A percentile compares a stretch with the other conserved stretches of the same genome.
These are phyloP conservation scores for Chironomus tepperi DNA, from an alignment of 1,140 invertebrate genomes.

Conservation along the genomic window DNA sequence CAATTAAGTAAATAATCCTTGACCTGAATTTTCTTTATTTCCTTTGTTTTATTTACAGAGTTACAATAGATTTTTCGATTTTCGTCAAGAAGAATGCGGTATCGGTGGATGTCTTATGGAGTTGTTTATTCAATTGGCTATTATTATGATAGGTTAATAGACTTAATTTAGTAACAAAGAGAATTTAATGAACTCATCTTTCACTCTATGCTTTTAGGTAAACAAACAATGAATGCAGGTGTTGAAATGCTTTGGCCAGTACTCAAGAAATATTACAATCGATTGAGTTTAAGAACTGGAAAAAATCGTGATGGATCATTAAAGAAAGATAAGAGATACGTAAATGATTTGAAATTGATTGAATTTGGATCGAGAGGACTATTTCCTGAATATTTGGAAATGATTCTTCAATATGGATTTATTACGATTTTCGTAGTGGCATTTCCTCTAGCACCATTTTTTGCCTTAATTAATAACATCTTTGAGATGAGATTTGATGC, in stretches of 20 bases:
- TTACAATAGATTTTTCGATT: slow-evolving; percentile 66
- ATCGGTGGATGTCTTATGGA: slow-evolving; percentile 88
- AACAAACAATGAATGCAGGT: slow-evolving; percentile 88
- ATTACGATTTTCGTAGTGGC: slow-evolving; percentile 85
- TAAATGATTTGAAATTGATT: slow-evolving; percentile 83
- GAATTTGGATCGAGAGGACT: slow-evolving; percentile 83
- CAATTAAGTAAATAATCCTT: too few relatives aligned
- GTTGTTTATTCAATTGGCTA: slow-evolving; percentile 84
- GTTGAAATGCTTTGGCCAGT: slow-evolving; percentile 69
- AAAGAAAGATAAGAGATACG: slow-evolving; percentile 60
- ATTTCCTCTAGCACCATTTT: slow-evolving; percentile 81
- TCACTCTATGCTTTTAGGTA: slow-evolving; percentile 44
- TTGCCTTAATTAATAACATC: slow-evolving; percentile 80
- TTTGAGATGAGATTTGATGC: slow-evolving; percentile 85
- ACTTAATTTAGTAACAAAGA: not conserved
- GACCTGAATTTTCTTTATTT: too few relatives aligned
- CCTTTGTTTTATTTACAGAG: too few relatives aligned
- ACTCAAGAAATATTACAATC: slow-evolving; percentile 63
- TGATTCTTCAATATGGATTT: slow-evolving; percentile 90
- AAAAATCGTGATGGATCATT: slow-evolving; percentile 35
- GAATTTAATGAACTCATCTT: not conserved
- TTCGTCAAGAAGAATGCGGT: slow-evolving; percentile 77
- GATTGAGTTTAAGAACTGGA: slow-evolving; percentile 43
- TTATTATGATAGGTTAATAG: slow-evolving; percentile 79
- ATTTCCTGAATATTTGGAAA: slow-evolving; percentile 96